phyloP scores from a whole-genome alignment of 1,140 invertebrate genomes.

The Drosophila ogumai region DNA sequence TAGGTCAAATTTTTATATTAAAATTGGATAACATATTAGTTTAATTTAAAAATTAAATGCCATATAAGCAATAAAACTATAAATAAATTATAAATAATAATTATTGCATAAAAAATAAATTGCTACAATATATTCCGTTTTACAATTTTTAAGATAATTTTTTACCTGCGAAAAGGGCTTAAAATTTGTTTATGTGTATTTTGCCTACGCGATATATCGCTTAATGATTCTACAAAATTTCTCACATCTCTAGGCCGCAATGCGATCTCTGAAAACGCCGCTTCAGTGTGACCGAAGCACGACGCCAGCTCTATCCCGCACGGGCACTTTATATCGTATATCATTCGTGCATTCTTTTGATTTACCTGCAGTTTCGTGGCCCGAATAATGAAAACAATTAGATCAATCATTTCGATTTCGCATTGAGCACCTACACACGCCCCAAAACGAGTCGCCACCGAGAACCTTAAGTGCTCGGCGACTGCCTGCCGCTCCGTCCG shows the following conservation, averaged over 20 bases:
- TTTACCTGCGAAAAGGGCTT: too few relatives aligned
- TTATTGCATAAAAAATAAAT: too few relatives aligned
- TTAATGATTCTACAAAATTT: conserved; percentile 10
- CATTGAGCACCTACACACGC: background rate
- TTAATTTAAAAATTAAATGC: too few relatives aligned
- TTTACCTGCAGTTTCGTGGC: conserved; percentile 39
- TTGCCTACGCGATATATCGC: background rate
- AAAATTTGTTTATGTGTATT: background rate
- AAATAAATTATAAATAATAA: too few relatives aligned
- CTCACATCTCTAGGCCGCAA: background rate
- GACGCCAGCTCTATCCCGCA: background rate
- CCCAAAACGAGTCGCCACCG: background rate
- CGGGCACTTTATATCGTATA: conserved; percentile 31
- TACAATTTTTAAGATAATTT: too few relatives aligned
- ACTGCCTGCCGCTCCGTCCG: conserved; percentile 15
- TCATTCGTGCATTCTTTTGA: conserved; percentile 46
- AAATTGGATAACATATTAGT: too few relatives aligned
- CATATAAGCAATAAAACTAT: too few relatives aligned
- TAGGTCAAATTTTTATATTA: too few relatives aligned
- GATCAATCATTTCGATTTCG: conserved; percentile 18
- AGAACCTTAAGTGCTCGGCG: conserved; percentile 6
- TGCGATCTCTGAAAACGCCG: conserved; percentile 3
- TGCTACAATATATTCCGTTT: too few relatives aligned
- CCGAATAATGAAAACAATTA: conserved; percentile 29
- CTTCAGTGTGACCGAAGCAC: conserved; percentile 9